Base-by-base conservation (phyloP, 2,113 vertebrate genomes). In the Coracopsis vasa region DNA sequence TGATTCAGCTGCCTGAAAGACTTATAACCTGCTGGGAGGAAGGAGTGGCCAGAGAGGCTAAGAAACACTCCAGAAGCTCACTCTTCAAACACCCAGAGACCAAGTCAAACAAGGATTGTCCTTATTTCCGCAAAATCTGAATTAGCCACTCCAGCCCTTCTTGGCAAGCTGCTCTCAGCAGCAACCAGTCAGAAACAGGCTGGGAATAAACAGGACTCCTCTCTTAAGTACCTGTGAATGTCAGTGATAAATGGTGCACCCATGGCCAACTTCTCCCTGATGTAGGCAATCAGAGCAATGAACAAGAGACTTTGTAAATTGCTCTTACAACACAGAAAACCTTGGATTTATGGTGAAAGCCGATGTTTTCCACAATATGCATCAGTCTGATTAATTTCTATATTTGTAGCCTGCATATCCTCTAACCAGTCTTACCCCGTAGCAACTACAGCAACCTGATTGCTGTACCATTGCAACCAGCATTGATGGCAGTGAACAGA, bases 31-130 rank as follows among this genome's bases (percentile, higher is more conserved):
- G 0, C 9, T 69, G 78, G 29, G 29, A 66, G 20, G 77, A 78
- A 66, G 33, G 17, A 75, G n/a, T 1, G 0, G 3, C 17, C 0
- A 1, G 37, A 77, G 18, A 88, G 19, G 10, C 41, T 25, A n/a
- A 53, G 33, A 35, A 78, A 51, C 24, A 23, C 13, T 23, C 1
- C 17, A 50, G 53, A 44, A 69, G 4, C 25, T 54, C 1, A 0
- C 16, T 85, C 41, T 80, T 75, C 19, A 64, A 47, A 62, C 33
- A 62, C 7, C 8, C 31, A 14, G 25, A 69, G 10, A 45, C 10
- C 7, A 20, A 24, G 33, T 42, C 33, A 31, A 62, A 7, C 48
- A 60, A 69, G 60, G 23, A 8, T 42, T 27, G 66, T 28, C 25
- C 8, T 64, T 65, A 71, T 53, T 75, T 33, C 44, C 33, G 20